A percentile compares a stretch with the other conserved stretches of the same genome.
Evolutionary conservation across 1,140 invertebrate genomes (phyloP).

Genomic region (Aricia agestis): DNA sequence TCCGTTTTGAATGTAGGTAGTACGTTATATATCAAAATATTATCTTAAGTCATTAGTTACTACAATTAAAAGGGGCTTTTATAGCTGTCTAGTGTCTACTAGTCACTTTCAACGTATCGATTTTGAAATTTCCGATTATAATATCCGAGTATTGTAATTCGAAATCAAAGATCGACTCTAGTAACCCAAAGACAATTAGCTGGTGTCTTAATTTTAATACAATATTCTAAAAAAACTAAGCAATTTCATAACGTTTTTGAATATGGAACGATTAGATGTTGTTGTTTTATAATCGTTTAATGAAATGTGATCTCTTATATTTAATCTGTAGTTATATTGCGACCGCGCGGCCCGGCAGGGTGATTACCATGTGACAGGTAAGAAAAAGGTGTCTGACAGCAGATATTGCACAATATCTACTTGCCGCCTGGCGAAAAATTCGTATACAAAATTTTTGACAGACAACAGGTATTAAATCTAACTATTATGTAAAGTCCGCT

Average conservation of each 20-base stretch:
- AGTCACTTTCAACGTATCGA: background rate
- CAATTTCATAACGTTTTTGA: slow-evolving; percentile 42
- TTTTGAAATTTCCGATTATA: background rate
- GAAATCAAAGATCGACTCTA: background rate
- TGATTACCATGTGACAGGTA: no score
- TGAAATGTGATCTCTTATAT: slow-evolving; percentile 64
- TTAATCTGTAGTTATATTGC: slow-evolving; percentile 49
- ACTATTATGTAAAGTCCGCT: no score
- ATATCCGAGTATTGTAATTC: background rate
- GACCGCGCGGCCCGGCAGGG: slow-evolving; percentile 36
- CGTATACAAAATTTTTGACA: no score
- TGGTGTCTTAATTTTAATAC: slow-evolving; percentile 45
- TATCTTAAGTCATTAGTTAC: background rate
- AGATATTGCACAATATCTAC: no score
- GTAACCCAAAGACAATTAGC: slow-evolving; percentile 35
- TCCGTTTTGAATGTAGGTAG: no score
- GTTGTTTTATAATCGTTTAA: slow-evolving; percentile 38
- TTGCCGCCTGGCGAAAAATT: no score
- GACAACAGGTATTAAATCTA: no score
- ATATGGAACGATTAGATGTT: slow-evolving; percentile 32
- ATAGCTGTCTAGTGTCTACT: slow-evolving; percentile 4
- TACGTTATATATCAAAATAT: background rate
- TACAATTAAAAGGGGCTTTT: slow-evolving; percentile 7
- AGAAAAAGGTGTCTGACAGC: no score
- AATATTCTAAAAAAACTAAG: slow-evolving; percentile 60